Evolutionary conservation across 2,797 vertebrate genomes (phyloP).

Genomic region (Odontamblyopus lacepedii): DNA sequence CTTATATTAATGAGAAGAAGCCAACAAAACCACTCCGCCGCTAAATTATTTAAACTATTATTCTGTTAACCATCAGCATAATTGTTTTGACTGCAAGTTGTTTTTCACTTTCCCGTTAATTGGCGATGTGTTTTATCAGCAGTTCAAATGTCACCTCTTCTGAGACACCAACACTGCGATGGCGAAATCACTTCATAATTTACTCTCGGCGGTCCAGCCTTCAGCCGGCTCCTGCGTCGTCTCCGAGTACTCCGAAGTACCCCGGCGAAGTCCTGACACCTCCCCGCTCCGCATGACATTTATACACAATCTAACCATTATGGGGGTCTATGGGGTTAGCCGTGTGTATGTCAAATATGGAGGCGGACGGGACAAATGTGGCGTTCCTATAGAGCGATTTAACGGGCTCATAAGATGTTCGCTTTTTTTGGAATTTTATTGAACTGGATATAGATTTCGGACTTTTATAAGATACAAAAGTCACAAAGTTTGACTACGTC

Average conservation of each 20-base stretch:
- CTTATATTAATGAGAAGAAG: too few relatives aligned
- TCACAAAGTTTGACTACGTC: too few relatives aligned
- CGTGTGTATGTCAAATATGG: conserved; percentile 26
- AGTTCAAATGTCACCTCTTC: neutral
- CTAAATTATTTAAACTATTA: too few relatives aligned
- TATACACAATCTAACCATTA: conserved; percentile 45
- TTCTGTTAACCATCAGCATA: too few relatives aligned
- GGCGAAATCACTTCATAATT: conserved; percentile 24
- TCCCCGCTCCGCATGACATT: conserved; percentile 50
- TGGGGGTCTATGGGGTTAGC: conserved; percentile 24
- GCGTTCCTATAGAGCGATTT: conserved; percentile 5
- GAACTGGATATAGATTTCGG: neutral
- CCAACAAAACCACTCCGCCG: too few relatives aligned
- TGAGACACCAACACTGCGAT: conserved; percentile 12
- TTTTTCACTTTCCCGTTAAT: neutral
- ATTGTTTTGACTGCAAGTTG: neutral
- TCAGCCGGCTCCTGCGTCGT: conserved; percentile 20
- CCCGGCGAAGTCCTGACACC: conserved; percentile 22
- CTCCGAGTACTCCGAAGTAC: conserved; percentile 10
- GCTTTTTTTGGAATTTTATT: neutral
- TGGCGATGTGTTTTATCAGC: neutral
- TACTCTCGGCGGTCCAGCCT: conserved; percentile 6
- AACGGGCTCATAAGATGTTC: conserved; percentile 3
- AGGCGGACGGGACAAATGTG: conserved; percentile 12
- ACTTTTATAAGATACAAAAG: too few relatives aligned